Evolutionary conservation across 2,113 vertebrate genomes (phyloP).

Genomic region (Gavia stellata): DNA sequence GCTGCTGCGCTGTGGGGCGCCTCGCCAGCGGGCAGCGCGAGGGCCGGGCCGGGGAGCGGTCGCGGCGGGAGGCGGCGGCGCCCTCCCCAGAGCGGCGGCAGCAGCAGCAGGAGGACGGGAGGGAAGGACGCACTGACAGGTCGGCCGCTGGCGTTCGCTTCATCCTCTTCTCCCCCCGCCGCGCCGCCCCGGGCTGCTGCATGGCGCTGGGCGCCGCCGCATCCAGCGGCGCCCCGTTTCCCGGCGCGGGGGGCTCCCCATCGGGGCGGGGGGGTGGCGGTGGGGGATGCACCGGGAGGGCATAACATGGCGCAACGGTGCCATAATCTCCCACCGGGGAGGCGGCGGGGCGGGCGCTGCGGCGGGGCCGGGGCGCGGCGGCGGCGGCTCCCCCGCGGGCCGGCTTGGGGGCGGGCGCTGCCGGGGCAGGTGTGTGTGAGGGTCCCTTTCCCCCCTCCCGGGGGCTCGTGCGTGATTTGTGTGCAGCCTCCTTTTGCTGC

Average conservation of each 20-base stretch:
- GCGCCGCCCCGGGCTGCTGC: not conserved
- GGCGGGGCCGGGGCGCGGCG: not conserved
- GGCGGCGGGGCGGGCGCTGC: constrained; percentile 1
- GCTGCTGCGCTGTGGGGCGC: not conserved
- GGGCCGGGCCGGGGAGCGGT: not conserved
- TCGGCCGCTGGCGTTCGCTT: not conserved
- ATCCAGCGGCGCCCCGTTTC: not conserved
- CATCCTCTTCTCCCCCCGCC: not conserved
- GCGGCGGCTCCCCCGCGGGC: not conserved
- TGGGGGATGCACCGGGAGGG: not conserved
- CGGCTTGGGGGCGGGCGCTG: not conserved
- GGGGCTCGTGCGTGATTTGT: not conserved
- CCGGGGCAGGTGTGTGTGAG: not conserved
- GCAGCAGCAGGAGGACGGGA: not conserved
- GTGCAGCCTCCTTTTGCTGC: not conserved
- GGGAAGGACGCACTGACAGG: constrained; percentile 25
- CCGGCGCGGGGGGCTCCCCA: not conserved
- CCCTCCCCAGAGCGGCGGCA: not conserved
- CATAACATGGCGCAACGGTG: not conserved
- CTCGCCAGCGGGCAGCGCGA: not conserved
- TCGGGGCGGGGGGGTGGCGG: not conserved
- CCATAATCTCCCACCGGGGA: not conserved
- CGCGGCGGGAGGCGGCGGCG: not conserved
- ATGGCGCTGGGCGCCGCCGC: not conserved
- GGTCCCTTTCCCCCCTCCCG: not conserved